Base-by-base conservation (phyloP, 2,888 invertebrate species). In the Odontothrips loti region DNA sequence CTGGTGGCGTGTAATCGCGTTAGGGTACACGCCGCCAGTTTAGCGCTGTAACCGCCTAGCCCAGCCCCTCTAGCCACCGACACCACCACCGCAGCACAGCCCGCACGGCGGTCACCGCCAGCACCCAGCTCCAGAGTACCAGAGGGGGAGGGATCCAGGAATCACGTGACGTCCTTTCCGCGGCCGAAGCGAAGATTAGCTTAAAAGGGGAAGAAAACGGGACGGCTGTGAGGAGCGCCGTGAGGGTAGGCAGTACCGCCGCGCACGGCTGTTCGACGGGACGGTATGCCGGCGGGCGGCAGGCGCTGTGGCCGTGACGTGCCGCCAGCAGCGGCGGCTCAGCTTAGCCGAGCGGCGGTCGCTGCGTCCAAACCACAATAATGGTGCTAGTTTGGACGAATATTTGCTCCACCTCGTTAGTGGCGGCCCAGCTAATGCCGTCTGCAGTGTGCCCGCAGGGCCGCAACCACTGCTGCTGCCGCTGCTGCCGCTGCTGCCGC, bases 1-100 rank as follows among this genome's bases (percentile, higher is more conserved):
- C 68, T 11, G 68, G 68, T 23, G 68, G 68, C 23, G 68, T 68
- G 68, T 75, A 75, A 75, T 75, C 68, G 68, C 68, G 68, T 75
- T 75, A 75, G 27, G n/a, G 11, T 27, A 75, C 68, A 75, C 27
- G 68, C 68, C 58, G 58, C 58, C 15, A 9, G 58, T 23, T 68
- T 23, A 68, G 34, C 34, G 34, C 58, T 20, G 58, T 68, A 4
- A 68, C 58, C 0, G 58, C 58, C 6, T 6, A 58, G 17, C 58
- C 6, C 58, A 11, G 15, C 58, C 20, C 58, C 58, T 15, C 58
- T 6, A 43, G 6, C 34, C 58, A 15, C 10, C 58, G 17, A 11
- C 15, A 9, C 15, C 20, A 15, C 12, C 58, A 58, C 58, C 17
- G 6, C 3, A 80, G 47, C 2, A 48, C 17, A n/a, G n/a, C n/a